These are phyloP conservation scores for Phaethon lepturus DNA, from an alignment of 2,113 vertebrate genomes.

Conservation along the genomic window DNA sequence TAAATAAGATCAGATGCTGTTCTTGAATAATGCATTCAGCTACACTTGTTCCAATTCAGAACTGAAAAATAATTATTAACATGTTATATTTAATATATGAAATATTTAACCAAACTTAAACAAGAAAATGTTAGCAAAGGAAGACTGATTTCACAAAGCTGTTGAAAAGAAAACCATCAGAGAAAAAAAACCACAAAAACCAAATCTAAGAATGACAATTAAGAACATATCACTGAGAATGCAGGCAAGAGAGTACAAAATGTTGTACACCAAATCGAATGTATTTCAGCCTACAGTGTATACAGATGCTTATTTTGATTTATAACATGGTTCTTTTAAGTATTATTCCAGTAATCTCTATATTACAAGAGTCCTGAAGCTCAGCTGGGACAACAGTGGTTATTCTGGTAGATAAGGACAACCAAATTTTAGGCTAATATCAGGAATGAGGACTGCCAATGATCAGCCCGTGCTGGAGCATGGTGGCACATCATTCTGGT, in stretches of 20 bases:
- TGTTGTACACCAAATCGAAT: rapidly evolving
- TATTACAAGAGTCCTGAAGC: neutral
- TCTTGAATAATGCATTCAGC: slow-evolving; percentile 65
- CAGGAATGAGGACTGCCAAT: neutral
- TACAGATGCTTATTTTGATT: neutral
- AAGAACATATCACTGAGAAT: neutral
- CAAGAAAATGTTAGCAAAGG: neutral
- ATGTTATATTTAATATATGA: slow-evolving; percentile 38
- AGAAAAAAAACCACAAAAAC: neutral
- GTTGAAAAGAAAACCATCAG: neutral
- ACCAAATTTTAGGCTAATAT: neutral
- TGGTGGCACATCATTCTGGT: neutral
- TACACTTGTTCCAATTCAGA: slow-evolving; percentile 39
- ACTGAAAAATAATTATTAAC: slow-evolving; percentile 56
- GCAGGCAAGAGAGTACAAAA: neutral
- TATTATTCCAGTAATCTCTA: neutral
- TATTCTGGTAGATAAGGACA: neutral
- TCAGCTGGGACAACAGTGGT: neutral
- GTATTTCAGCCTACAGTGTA: neutral
- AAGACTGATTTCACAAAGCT: neutral
- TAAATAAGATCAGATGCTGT: slow-evolving; percentile 66
- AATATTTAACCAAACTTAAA: slow-evolving; percentile 38
- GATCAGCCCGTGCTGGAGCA: neutral
- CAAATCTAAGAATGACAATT: neutral
- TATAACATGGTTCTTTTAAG: neutral